A percentile compares a stretch with the other conserved stretches of the same genome.
Conservation (phyloP, 2,113 vertebrate genomes). For the Agelaius phoeniceus region DNA sequence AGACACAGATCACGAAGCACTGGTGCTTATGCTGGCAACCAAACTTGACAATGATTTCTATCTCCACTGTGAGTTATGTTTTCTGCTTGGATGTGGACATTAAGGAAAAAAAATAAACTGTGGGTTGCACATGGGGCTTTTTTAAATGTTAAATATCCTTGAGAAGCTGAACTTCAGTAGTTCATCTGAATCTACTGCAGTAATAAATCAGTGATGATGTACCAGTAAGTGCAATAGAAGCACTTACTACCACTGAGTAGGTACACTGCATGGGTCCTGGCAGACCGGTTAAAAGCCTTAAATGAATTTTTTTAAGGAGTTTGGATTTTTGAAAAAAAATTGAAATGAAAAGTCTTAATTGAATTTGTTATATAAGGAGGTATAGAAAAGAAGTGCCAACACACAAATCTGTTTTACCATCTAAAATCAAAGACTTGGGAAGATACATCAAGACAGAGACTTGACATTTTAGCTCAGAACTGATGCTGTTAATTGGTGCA, state of each 20-base stretch:
- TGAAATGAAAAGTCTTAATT: not conserved
- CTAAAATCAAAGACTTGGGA: not conserved
- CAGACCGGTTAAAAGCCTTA: not conserved
- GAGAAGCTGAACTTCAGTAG: not conserved
- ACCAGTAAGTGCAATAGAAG: not conserved
- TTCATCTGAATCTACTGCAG: not conserved
- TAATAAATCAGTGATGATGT: not conserved
- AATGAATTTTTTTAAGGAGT: not conserved
- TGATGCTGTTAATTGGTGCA: not conserved
- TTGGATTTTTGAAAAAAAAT: not conserved
- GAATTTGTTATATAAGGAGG: not conserved
- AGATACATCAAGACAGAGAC: not conserved
- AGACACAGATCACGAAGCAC: not conserved
- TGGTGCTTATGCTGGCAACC: not conserved
- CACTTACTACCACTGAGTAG: not conserved
- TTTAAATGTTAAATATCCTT: not conserved
- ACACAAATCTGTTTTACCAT: not conserved
- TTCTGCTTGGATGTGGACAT: not conserved
- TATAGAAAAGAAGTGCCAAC: not conserved
- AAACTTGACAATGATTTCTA: not conserved
- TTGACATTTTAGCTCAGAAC: not conserved
- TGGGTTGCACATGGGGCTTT: not conserved
- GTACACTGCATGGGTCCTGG: not conserved
- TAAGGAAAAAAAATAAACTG: not conserved
- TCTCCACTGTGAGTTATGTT: not conserved